These are phyloP conservation scores for Scartelaos histophorus DNA, from an alignment of 2,113 vertebrate genomes.

Conservation along the genomic window DNA sequence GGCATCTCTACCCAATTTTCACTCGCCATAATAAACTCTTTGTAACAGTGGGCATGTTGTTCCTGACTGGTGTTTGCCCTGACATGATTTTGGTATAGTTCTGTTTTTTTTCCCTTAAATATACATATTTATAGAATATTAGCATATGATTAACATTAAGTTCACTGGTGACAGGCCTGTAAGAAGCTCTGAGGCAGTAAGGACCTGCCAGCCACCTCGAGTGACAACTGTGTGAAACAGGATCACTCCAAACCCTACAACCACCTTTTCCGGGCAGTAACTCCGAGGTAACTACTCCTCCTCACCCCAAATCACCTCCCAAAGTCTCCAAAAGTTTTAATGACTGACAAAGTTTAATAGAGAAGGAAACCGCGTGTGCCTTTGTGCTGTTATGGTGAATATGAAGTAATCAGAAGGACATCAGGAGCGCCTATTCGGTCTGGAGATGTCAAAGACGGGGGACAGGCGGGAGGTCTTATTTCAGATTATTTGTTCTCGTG, in stretches of 20 bases:
- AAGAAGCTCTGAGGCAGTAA: slow-evolving; percentile 61
- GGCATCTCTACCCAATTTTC: too few relatives aligned
- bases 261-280: slow-evolving; percentile 54
- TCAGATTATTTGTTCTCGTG: slow-evolving; percentile 41
- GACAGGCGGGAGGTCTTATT: slow-evolving; percentile 18
- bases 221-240: slow-evolving; percentile 77
- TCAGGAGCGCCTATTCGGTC: slow-evolving; percentile 51
- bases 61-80: neutral
- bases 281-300: slow-evolving; percentile 37
- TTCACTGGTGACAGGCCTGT: slow-evolving; percentile 59
- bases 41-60: neutral
- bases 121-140: slow-evolving; percentile 33
- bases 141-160: slow-evolving; percentile 64
- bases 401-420: slow-evolving; percentile 61
- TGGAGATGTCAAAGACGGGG: slow-evolving; percentile 63
- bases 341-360: slow-evolving; percentile 5
- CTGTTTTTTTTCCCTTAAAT: slow-evolving; percentile 6
- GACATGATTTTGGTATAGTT: neutral
- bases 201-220: slow-evolving; percentile 60
- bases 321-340: slow-evolving; percentile 29
- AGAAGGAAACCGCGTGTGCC: slow-evolving; percentile 45
- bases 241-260: slow-evolving; percentile 69
- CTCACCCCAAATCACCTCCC: slow-evolving; percentile 54
- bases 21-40: too few relatives aligned
- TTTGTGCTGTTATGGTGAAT: slow-evolving; percentile 45